phyloP scores from a whole-genome alignment of 2,888 invertebrate species.

The Cheilosia urbana region DNA sequence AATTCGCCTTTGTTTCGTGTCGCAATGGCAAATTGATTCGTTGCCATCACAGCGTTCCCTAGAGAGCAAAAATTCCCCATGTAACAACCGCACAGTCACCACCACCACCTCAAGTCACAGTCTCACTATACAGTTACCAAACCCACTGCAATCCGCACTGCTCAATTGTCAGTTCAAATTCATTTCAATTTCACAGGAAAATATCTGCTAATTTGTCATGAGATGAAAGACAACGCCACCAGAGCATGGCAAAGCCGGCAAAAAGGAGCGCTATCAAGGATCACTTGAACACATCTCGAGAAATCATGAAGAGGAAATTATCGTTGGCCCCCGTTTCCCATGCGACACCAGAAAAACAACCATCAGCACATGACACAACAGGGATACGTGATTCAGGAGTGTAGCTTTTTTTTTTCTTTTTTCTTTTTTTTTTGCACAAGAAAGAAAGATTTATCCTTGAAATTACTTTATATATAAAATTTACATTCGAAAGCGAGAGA shows the following conservation, averaged over 20 bases:
- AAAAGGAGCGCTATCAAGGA: slow-evolving; percentile 41
- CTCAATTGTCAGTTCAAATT: slow-evolving; percentile 62
- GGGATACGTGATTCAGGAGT: slow-evolving; percentile 37
- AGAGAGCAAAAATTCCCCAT: no score
- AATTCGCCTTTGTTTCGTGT: no score
- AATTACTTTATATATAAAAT: slow-evolving; percentile 10
- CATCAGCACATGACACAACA: slow-evolving; percentile 1
- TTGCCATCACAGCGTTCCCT: no score
- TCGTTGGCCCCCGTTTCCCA: not conserved
- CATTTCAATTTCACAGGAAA: slow-evolving; percentile 44
- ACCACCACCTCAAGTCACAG: not conserved
- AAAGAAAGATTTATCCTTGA: no score
- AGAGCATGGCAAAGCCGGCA: not conserved
- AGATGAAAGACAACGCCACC: slow-evolving; percentile 32
- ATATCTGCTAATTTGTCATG: slow-evolving; percentile 39
- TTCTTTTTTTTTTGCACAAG: no score
- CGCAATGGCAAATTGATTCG: no score
- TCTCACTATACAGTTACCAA: not conserved
- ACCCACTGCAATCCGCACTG: slow-evolving; percentile 14
- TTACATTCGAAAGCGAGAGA: not conserved
- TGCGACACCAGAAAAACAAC: not conserved
- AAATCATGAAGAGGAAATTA: slow-evolving; percentile 40
- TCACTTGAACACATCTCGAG: slow-evolving; percentile 50
- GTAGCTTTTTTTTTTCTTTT: not conserved
- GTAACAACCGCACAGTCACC: not conserved